Percentiles rank a stretch among this genome's conserved stretches.
phyloP scores from a whole-genome alignment of 2,797 vertebrate species.

The Lacerta bilineata region DNA sequence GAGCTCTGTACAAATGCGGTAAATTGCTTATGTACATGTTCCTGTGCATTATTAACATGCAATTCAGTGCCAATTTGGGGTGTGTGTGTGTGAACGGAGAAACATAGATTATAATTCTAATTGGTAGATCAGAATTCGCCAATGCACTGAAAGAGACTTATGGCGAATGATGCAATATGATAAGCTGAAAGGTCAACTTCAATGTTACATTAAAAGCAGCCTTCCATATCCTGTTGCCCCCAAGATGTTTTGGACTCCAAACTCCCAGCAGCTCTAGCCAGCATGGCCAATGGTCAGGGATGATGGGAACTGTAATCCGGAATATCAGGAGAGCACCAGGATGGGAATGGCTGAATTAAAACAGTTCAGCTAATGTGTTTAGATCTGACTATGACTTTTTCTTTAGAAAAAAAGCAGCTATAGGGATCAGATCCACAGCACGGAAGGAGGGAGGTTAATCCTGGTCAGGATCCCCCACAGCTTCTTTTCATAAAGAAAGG shows the following conservation, averaged over 20 bases:
- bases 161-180: not conserved
- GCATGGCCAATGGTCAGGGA: too few relatives aligned
- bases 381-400: not conserved
- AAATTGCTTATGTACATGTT: constrained; percentile 52
- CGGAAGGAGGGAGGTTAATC: not conserved
- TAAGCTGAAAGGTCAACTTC: not conserved
- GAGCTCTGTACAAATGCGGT: constrained; percentile 93
- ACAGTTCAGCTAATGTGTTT: not conserved
- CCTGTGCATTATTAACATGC: not conserved
- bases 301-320: too few relatives aligned
- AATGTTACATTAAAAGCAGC: not conserved
- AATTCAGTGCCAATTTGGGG: not conserved
- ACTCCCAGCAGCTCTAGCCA: too few relatives aligned
- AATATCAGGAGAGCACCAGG: too few relatives aligned
- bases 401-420: not conserved
- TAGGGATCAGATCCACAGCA: not conserved
- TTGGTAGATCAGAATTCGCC: not conserved
- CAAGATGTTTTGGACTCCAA: too few relatives aligned
- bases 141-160: not conserved
- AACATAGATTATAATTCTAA: not conserved
- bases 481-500: not conserved
- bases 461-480: not conserved
- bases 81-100: not conserved
- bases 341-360: too few relatives aligned
- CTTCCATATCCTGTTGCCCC: not conserved